A percentile compares a stretch with the other conserved stretches of the same genome.
Evolutionary conservation across 2,888 invertebrate genomes (phyloP).

Genomic region (Chromoteleia sp.): DNA sequence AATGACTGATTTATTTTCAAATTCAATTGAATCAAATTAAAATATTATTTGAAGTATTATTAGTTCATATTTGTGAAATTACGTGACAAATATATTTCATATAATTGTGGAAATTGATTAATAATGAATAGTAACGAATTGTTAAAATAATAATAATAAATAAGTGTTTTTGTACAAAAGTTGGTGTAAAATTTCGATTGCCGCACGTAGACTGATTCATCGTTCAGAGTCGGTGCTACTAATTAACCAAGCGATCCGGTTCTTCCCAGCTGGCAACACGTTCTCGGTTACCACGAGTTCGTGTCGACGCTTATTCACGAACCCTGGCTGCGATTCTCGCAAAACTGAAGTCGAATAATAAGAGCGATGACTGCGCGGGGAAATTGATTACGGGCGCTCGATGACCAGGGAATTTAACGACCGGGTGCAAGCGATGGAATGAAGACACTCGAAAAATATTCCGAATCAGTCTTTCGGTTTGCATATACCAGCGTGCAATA

Average conservation of each 20-base stretch:
- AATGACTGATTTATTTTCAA: too few relatives aligned
- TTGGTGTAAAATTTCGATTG: constrained; percentile 23
- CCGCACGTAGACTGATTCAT: constrained; percentile 75
- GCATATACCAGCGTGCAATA: too few relatives aligned
- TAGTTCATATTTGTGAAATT: too few relatives aligned
- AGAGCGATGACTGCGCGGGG: constrained; percentile 34
- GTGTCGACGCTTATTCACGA: constrained; percentile 59
- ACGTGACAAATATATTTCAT: too few relatives aligned
- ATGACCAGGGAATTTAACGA: constrained; percentile 38
- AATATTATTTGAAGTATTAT: too few relatives aligned
- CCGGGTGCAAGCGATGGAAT: constrained; percentile 15
- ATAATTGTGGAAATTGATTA: too few relatives aligned
- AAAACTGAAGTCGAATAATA: constrained; percentile 57
- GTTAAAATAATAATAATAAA: too few relatives aligned
- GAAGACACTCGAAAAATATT: constrained; percentile 42
- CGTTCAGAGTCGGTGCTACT: constrained; percentile 76
- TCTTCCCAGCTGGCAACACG: constrained; percentile 77
- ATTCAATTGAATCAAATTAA: too few relatives aligned
- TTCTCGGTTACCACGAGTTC: constrained; percentile 53
- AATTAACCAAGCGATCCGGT: constrained; percentile 80
- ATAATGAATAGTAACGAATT: too few relatives aligned
- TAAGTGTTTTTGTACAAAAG: constrained; percentile 4
- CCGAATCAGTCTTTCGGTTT: background rate
- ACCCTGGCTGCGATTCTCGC: constrained; percentile 56
- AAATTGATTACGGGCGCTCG: constrained; percentile 52